These are phyloP conservation scores for Galemys pyrenaicus DNA, from an alignment of 2,113 vertebrate species.

Conservation along the genomic window DNA sequence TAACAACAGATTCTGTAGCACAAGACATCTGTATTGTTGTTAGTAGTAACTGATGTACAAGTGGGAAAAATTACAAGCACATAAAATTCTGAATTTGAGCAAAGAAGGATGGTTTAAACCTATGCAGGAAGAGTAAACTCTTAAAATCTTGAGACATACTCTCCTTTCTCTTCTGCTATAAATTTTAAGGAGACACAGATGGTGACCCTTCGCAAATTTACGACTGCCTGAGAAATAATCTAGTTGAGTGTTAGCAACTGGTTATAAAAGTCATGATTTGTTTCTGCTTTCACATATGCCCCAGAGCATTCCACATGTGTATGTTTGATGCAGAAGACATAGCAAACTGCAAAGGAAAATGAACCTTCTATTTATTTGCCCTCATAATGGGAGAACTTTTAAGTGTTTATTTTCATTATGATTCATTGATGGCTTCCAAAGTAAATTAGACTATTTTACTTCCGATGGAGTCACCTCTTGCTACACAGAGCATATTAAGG, in stretches of 20 bases:
- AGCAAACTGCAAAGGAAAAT: not conserved
- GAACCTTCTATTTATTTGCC: not conserved
- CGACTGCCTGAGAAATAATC: constrained; percentile 12
- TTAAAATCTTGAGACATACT: not conserved
- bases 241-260: constrained; percentile 13
- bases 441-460: not conserved
- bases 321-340: not conserved
- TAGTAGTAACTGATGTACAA: not conserved
- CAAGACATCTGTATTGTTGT: not conserved
- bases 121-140: not conserved
- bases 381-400: not conserved
- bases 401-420: not conserved
- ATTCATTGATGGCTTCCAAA: not conserved
- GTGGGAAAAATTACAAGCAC: not conserved
- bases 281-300: constrained; percentile 48
- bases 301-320: not conserved
- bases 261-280: constrained; percentile 44
- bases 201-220: constrained; percentile 50
- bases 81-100: not conserved
- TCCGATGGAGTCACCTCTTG: not conserved
- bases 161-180: not conserved
- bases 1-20: not conserved
- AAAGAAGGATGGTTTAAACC: not conserved
- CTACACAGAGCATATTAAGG: not conserved
- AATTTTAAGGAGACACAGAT: constrained; percentile 64